Evolutionary conservation across 2,113 vertebrate genomes (phyloP), one percentile per base, ranked within the genome.

Genomic region (Epinephelus moara): DNA sequence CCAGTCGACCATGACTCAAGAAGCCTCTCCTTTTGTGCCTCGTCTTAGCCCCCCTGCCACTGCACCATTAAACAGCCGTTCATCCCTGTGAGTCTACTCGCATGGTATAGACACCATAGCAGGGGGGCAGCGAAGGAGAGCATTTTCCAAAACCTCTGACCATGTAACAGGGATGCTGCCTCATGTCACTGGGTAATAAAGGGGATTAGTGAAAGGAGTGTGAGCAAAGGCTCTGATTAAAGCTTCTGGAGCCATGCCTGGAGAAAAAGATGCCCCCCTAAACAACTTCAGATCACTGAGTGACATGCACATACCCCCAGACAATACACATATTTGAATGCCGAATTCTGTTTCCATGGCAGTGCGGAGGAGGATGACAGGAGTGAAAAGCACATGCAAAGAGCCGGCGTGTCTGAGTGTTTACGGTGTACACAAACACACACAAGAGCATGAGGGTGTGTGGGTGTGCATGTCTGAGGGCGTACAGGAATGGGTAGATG

Each of bases 291-390:
- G 70, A 80, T 69, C 80, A 64, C 80, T 81, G 89, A 93, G 27
- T 89, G 87, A 88, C 91, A 89, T 80, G 73, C 4, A 61, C 69
- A 80, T 74, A 75, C 85, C 55, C n/a, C 75, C 89, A 67, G 27
- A 93, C 84, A 86, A 86, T 85, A 64, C 83, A 85, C n/a, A 90
- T 82, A 78, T 93, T 82, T 88, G 88, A 91, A 85, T 81, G 78
- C 90, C 67, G 47, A 90, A 93, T 89, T 78, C 81, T 18, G 91
- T 96, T 95, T 91, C 92, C 91, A 93, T 93, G 94, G 91, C 87
- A 94, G 86, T 96, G 91, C 82, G 87, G 85, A 90, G 86, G 84
- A 90, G 86, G 91, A 84, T 87, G 88, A 90, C 78, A 67, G 72
- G 75, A 86, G 74, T 90, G 87, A 93, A 94, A 94, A 83, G 83